Conservation (phyloP, 2,113 vertebrate species). For the Thermophis baileyi region DNA sequence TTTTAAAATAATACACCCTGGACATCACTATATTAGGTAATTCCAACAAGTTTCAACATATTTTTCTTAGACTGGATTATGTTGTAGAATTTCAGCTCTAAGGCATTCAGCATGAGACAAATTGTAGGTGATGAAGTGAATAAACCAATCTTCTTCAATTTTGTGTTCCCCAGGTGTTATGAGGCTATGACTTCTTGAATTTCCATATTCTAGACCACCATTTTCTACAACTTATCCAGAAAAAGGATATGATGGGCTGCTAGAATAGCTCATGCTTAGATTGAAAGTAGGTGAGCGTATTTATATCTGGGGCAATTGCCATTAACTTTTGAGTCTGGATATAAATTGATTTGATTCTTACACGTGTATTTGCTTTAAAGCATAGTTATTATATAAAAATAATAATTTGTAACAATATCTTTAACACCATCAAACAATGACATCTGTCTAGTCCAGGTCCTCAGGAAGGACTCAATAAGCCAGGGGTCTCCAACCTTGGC, state of each 20-base stretch:
- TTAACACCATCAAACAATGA: too few relatives aligned
- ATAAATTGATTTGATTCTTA: neutral
- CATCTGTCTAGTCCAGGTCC: too few relatives aligned
- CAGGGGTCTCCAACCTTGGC: too few relatives aligned
- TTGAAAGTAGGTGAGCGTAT: neutral
- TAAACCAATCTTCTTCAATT: neutral
- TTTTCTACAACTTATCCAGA: neutral
- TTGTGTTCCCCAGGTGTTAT: neutral
- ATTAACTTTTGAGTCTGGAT: neutral
- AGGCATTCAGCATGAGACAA: neutral
- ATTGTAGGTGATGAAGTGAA: neutral
- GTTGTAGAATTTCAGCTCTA: neutral
- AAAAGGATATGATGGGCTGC: neutral
- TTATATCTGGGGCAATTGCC: neutral
- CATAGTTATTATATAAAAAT: neutral
- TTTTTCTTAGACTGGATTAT: neutral
- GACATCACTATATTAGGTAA: neutral
- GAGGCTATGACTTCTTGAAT: neutral
- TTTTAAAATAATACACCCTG: neutral
- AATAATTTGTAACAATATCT: too few relatives aligned
- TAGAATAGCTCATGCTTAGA: neutral
- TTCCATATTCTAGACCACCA: neutral
- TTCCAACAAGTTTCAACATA: neutral
- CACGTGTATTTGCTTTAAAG: neutral
- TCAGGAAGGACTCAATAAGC: too few relatives aligned